phyloP scores from a whole-genome alignment of 35 echinoderm and acorn worm genomes.

The Hemicentrotus pulcherrimus region DNA sequence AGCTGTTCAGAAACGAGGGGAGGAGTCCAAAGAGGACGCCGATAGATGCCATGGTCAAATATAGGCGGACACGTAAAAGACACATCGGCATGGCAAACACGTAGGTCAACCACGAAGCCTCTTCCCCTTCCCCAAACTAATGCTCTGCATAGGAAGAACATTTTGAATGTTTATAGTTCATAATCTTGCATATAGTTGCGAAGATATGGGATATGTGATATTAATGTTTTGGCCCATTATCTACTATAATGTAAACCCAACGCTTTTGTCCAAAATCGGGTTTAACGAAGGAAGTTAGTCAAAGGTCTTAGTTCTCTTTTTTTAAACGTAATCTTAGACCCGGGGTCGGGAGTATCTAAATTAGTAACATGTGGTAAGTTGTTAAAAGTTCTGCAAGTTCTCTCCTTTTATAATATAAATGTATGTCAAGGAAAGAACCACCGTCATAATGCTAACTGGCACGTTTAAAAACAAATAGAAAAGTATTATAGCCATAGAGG shows the following conservation, averaged over 20 bases:
- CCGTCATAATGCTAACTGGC: background rate
- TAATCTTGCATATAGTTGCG: background rate
- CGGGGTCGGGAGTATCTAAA: too few relatives aligned
- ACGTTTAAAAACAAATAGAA: background rate
- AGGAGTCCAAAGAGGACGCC: slow-evolving; percentile 68
- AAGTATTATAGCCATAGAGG: background rate
- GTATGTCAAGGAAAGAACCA: background rate
- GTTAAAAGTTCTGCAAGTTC: too few relatives aligned
- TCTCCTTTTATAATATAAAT: background rate
- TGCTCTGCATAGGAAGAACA: background rate
- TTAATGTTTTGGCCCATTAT: background rate
- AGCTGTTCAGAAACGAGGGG: slow-evolving; percentile 78
- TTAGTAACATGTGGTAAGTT: too few relatives aligned
- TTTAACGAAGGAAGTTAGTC: too few relatives aligned
- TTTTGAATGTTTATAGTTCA: background rate
- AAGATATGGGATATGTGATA: background rate
- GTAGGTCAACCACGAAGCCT: slow-evolving; percentile 50
- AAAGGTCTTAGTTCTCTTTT: too few relatives aligned
- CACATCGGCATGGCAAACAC: slow-evolving; percentile 85
- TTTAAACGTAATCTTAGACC: too few relatives aligned
- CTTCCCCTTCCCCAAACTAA: too few relatives aligned
- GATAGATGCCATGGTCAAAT: slow-evolving; percentile 81
- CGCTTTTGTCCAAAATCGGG: too few relatives aligned
- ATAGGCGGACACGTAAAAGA: slow-evolving; percentile 67
- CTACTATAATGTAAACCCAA: background rate